Evolutionary conservation across 2,113 vertebrate species (phyloP), one percentile per base, ranked within the genome.

Genomic region (Notiomystis cincta): DNA sequence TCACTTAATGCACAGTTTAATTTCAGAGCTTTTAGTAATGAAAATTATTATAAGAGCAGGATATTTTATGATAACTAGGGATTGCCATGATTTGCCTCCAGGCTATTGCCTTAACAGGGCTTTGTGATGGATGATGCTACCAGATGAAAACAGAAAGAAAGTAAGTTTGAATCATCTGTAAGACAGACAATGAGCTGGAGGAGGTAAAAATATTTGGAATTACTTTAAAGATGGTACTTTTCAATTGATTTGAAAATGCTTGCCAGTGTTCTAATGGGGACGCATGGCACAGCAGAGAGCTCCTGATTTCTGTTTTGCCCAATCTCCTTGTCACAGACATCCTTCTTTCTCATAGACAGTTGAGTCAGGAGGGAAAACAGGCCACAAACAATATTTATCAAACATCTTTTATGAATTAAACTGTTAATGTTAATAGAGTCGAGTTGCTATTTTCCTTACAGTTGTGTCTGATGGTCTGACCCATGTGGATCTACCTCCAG

Each of bases 211-310:
- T 31, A 28, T 65, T 85, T 30, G 44, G n/a, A 13, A 75, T 65
- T 7, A 61, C 40, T 90, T 87, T 53, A 35, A 76, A 93, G 16
- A n/a, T 62, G 37, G 8, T 45, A 48, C 28, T 24, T 76, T 82
- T 75, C 60, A 72, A 65, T 33, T 67, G 35, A 76, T 77, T 90
- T 90, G n/a, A 72, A 91, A 81, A 88, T n/a, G 37, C 51, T 89
- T 76, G 15, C 31, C 18, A 54, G 4, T 75, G 22, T 77, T 81
- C 37, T 71, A n/a, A 21, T 1, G 15, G 16, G 27, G 15, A 47
- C 13, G 10, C 7, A 7, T 15, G 17, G 25, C 51, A 17, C n/a
- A 40, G n/a, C 57, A 77, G 22, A 77, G 20, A 72, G 40, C 23
- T 89, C 37, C 28, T 42, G 20, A 57, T 65, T 57, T 65, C 69